Evolutionary conservation across 2,113 vertebrate genomes (phyloP).

Genomic region (Emydocephalus ijimae): DNA sequence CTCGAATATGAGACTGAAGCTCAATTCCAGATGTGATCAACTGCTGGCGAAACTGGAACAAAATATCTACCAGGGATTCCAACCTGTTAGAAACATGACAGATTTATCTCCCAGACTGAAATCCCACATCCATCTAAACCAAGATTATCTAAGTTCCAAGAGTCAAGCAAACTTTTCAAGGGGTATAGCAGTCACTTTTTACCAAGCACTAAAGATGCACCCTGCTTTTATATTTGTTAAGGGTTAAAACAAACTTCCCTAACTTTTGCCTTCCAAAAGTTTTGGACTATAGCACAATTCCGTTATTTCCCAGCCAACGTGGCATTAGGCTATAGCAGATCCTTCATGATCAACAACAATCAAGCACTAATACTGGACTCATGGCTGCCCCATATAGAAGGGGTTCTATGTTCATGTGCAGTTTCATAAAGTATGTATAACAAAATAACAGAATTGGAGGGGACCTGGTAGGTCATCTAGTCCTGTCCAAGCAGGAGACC

Average conservation of each 20-base stretch:
- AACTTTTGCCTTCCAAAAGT: background rate
- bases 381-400: background rate
- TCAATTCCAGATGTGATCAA: conserved; percentile 67
- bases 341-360: background rate
- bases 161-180: background rate
- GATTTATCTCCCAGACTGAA: background rate
- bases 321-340: background rate
- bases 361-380: background rate
- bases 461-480: background rate
- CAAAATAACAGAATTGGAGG: too few relatives aligned
- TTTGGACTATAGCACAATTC: background rate
- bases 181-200: background rate
- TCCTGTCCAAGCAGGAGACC: background rate
- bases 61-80: conserved; percentile 82
- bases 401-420: background rate
- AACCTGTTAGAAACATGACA: conserved; percentile 68
- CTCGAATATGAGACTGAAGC: conserved; percentile 69
- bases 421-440: background rate
- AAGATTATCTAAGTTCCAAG: background rate
- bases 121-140: background rate
- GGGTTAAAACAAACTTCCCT: background rate
- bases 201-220: background rate
- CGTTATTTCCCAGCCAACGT: background rate
- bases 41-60: conserved; percentile 84
- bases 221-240: background rate